Base-by-base conservation (phyloP, 2,113 vertebrate species). In the Varanus komodoensis region DNA sequence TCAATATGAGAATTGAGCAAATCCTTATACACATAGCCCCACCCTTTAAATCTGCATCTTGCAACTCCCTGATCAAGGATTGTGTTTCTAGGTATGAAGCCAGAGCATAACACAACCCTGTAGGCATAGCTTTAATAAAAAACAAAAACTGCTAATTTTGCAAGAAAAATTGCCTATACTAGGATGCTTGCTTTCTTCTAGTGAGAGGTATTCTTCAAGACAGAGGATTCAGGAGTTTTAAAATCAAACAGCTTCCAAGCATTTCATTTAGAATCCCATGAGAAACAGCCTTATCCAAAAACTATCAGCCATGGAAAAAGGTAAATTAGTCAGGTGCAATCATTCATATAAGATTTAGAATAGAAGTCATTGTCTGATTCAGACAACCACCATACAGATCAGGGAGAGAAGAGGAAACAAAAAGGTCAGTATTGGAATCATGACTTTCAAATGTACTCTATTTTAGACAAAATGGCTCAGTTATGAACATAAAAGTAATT, bases 151-250 rank as follows among this genome's bases (percentile, higher is more conserved):
- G 27, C 8, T 69, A 3, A 2, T 44, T 77, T 77, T 2, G 25
- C 44, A 88, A 86, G 90, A 3, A 27, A 78, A 83, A 1, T 34
- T 61, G 50, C 87, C 83, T 52, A 87, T 50, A 11, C 7, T 82
- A 87, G 48, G 90, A 75, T 79, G 91, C 94, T 93, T 89, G 89
- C 89, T 95, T 93, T 0, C 7, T 86, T 91, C 1, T 17, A 89
- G 86, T 34, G 52, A 64, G 92, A 64, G 86, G 87, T 57, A 74
- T 89, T 87, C 83, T 87, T 95, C 86, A 89, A 84, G 69, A 54
- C 1, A 29, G 25, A 25, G 83, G 90, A 82, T 88, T 54, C 23
- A 73, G 44, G 29, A 48, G 27, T 48, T 78, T 27, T 32, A 52
- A 80, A 52, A 27, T 23, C 8, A 2, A 6, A 9, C 38, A 91